Evolutionary conservation across 2,888 invertebrate genomes (phyloP).

Genomic region (Nephrotoma guestfalica): DNA sequence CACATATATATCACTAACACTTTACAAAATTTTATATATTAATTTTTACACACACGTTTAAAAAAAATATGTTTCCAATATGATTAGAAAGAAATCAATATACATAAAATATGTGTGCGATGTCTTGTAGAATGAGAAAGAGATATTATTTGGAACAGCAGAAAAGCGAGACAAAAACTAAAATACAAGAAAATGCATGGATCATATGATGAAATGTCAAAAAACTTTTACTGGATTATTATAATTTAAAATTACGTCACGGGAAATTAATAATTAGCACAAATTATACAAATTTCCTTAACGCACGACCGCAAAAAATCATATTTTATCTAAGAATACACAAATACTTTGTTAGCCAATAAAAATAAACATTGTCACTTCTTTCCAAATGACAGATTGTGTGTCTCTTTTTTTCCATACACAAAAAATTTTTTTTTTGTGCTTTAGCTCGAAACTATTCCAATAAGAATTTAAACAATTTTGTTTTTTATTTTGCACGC

Average conservation of each 20-base stretch:
- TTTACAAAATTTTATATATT: neutral
- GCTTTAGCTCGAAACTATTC: neutral
- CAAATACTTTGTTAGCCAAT: neutral
- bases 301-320: neutral
- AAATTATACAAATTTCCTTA: neutral
- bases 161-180: neutral
- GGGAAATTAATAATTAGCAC: neutral
- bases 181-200: neutral
- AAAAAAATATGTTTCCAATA: neutral
- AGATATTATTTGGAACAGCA: neutral
- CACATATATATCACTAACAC: neutral
- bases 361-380: neutral
- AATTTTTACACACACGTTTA: neutral
- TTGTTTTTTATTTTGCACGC: neutral
- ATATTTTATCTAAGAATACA: neutral
- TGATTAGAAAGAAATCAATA: neutral
- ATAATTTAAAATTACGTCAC: neutral
- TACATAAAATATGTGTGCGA: neutral
- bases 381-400: neutral
- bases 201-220: neutral
- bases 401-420: neutral
- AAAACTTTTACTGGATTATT: neutral
- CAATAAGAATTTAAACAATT: neutral
- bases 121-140: neutral
- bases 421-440: neutral